Evolutionary conservation across 1,140 invertebrate species (phyloP).

Genomic region (Bactericera cockerelli): DNA sequence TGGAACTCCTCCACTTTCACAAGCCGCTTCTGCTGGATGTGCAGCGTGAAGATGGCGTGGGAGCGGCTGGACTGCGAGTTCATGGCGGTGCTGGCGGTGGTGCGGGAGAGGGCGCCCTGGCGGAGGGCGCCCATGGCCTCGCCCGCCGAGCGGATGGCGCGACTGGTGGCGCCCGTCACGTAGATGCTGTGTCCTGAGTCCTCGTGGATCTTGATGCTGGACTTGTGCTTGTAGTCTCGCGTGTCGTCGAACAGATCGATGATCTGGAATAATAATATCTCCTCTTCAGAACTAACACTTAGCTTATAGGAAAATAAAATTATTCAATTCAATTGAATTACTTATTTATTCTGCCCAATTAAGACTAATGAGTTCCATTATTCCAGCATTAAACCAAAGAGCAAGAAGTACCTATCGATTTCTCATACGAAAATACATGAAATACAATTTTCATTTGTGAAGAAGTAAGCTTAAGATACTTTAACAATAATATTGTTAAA

Average conservation of each 20-base stretch:
- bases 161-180: constrained; percentile 70
- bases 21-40: constrained; percentile 67
- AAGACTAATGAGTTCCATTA: too few relatives aligned
- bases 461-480: too few relatives aligned
- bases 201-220: constrained; percentile 77
- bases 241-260: constrained; percentile 76
- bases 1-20: constrained; percentile 34
- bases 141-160: constrained; percentile 53
- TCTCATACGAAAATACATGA: too few relatives aligned
- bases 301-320: too few relatives aligned
- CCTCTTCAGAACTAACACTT: too few relatives aligned
- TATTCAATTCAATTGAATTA: too few relatives aligned
- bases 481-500: too few relatives aligned
- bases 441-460: too few relatives aligned
- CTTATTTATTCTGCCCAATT: too few relatives aligned
- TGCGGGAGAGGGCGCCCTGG: constrained; percentile 75
- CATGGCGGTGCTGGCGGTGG: constrained; percentile 94
- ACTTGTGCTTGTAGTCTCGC: constrained; percentile 40
- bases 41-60: constrained; percentile 90
- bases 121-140: constrained; percentile 76
- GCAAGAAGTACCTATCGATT: too few relatives aligned
- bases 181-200: constrained; percentile 76
- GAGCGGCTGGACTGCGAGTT: constrained; percentile 87
- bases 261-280: too few relatives aligned
- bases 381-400: too few relatives aligned